A percentile compares a stretch with the other conserved stretches of the same genome.
phyloP scores from a whole-genome alignment of 1,140 invertebrate genomes.

The Drosophila tropicalis region DNA sequence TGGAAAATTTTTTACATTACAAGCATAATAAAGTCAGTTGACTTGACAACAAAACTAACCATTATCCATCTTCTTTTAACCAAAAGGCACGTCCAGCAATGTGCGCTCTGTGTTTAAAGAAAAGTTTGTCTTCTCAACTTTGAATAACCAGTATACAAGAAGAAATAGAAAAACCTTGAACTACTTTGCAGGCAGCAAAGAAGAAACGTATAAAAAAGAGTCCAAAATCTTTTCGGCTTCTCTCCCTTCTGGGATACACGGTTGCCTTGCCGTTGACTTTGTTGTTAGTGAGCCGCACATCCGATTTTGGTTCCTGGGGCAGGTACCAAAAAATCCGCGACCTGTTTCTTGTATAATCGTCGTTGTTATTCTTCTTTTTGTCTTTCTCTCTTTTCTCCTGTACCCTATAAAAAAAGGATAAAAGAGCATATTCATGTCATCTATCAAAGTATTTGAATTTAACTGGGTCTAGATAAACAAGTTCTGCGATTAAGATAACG shows the following conservation, averaged over 20 bases:
- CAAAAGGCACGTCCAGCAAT: not conserved
- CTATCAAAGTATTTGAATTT: too few species aligned
- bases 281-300: constrained; percentile 64
- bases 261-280: constrained; percentile 27
- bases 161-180: constrained; percentile 46
- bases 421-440: too few species aligned
- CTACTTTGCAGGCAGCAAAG: constrained; percentile 39
- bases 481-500: too few species aligned
- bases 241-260: not conserved
- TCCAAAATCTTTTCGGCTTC: constrained; percentile 28
- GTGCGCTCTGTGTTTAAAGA: not conserved
- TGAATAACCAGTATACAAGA: constrained; percentile 14
- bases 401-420: not conserved
- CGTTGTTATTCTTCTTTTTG: constrained; percentile 38
- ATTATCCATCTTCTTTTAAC: not conserved
- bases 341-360: constrained; percentile 7
- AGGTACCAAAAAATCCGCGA: constrained; percentile 17
- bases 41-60: not conserved
- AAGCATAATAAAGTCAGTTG: not conserved
- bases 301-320: constrained; percentile 45
- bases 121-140: constrained; percentile 36
- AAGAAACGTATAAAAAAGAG: constrained; percentile 29
- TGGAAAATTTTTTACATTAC: not conserved
- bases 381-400: constrained; percentile 16
- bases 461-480: too few species aligned